Conservation (phyloP, 2,797 vertebrate genomes). For the Mareca penelope region DNA sequence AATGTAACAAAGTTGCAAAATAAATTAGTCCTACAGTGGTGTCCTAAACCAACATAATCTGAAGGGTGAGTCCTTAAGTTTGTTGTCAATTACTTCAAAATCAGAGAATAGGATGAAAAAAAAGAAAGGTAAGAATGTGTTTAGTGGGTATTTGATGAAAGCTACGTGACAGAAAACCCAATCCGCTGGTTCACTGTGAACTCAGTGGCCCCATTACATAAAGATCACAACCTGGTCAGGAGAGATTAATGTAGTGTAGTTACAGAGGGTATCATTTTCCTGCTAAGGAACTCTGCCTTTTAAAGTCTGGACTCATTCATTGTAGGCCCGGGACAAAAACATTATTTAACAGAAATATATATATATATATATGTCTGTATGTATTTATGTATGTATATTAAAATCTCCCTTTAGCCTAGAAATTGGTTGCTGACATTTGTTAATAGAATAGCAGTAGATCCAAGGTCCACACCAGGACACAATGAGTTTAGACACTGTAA, state of each 20-base stretch:
- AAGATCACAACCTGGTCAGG: not conserved
- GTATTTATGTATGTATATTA: too few species aligned
- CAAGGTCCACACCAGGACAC: not conserved
- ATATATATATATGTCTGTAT: too few species aligned
- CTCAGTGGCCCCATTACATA: not conserved
- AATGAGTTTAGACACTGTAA: not conserved
- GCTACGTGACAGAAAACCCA: not conserved
- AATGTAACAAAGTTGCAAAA: not conserved
- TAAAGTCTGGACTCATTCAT: not conserved
- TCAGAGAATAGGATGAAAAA: not conserved
- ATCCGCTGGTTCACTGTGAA: not conserved
- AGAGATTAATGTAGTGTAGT: not conserved
- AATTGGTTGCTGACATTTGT: accelerated
- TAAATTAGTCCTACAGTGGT: not conserved
- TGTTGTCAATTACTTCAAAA: not conserved
- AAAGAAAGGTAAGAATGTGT: not conserved
- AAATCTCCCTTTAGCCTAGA: not conserved
- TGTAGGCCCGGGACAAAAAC: not conserved
- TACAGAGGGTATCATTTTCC: not conserved
- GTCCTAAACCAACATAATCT: not conserved
- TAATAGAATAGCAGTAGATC: not conserved
- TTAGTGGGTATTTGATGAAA: not conserved
- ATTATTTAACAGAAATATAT: not conserved
- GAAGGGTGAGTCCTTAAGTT: not conserved
- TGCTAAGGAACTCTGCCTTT: not conserved